Percentiles rank a stretch among this genome's conserved stretches.
Evolutionary conservation across 2,797 vertebrate genomes (phyloP).

Genomic region (Hozukius guyotensis): DNA sequence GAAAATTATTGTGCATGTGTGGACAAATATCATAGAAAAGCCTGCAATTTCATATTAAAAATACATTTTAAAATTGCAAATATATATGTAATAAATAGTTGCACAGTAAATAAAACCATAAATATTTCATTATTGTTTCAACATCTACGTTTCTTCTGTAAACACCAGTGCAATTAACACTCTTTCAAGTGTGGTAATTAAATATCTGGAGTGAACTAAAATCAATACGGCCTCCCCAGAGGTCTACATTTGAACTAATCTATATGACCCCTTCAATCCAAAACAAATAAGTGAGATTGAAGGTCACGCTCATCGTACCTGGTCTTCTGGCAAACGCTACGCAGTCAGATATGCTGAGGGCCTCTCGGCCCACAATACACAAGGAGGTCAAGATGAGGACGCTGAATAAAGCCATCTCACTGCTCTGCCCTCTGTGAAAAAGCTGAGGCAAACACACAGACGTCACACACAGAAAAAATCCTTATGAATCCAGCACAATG

Average conservation of each 20-base stretch:
- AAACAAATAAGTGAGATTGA: background rate
- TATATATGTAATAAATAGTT: background rate
- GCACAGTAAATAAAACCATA: background rate
- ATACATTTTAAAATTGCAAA: background rate
- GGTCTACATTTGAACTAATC: background rate
- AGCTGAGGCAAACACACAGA: slow-evolving; percentile 50
- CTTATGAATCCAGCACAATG: slow-evolving; percentile 22
- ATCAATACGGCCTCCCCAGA: slow-evolving; percentile 2
- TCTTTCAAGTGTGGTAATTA: background rate
- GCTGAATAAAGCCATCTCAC: slow-evolving; percentile 67
- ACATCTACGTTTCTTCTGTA: background rate
- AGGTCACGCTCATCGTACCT: slow-evolving; percentile 51
- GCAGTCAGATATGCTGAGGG: slow-evolving; percentile 67
- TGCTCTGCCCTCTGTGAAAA: slow-evolving; percentile 51
- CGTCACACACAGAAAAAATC: slow-evolving; percentile 29
- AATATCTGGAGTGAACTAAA: slow-evolving; percentile 2
- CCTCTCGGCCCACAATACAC: slow-evolving; percentile 67
- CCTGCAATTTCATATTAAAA: background rate
- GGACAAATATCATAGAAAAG: background rate
- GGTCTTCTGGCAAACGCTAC: slow-evolving; percentile 60
- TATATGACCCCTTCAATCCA: background rate
- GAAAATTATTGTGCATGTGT: background rate
- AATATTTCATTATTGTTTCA: background rate
- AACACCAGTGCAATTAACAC: background rate
- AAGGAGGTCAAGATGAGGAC: slow-evolving; percentile 65